phyloP scores from a whole-genome alignment of 2,797 vertebrate species.

The Malacoctenus gilli region DNA sequence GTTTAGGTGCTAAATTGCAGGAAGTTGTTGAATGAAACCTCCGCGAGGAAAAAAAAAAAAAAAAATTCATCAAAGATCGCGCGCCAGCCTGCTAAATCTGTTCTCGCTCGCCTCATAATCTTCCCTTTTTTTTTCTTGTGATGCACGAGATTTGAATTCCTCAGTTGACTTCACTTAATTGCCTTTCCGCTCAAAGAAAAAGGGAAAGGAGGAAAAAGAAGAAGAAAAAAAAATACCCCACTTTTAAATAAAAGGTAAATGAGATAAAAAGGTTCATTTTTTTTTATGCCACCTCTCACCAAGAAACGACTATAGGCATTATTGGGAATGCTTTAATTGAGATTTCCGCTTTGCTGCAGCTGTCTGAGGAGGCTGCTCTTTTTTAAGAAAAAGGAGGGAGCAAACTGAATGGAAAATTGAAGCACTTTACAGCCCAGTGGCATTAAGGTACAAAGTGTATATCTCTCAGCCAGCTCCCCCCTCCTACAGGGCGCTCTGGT shows the following conservation, averaged over 20 bases:
- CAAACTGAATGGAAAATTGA: conserved; percentile 79
- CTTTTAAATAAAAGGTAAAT: conserved; percentile 87
- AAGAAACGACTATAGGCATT: conserved; percentile 82
- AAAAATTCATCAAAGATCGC: conserved; percentile 81
- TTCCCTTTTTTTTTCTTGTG: conserved; percentile 75
- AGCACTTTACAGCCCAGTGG: conserved; percentile 80
- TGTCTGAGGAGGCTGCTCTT: conserved; percentile 65
- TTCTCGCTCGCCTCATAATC: conserved; percentile 79
- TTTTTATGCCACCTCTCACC: conserved; percentile 78
- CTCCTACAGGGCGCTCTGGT: conserved; percentile 72
- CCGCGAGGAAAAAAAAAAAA: no score
- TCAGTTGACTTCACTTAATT: conserved; percentile 87
- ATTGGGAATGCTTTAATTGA: conserved; percentile 82
- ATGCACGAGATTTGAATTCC: conserved; percentile 84
- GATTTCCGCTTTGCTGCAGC: conserved; percentile 84
- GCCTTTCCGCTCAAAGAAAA: conserved; percentile 83
- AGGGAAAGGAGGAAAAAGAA: conserved; percentile 46
- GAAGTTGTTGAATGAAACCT: conserved; percentile 82
- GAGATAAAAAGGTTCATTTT: conserved; percentile 82
- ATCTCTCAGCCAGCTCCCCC: conserved; percentile 75
- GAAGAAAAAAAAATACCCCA: conserved; percentile 58
- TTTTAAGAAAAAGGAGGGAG: conserved; percentile 60
- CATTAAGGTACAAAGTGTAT: conserved; percentile 80
- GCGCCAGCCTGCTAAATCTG: conserved; percentile 80
- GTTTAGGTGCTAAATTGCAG: conserved; percentile 81